phyloP scores from a whole-genome alignment of 2,797 vertebrate species.

The Eospalax fontanierii region DNA sequence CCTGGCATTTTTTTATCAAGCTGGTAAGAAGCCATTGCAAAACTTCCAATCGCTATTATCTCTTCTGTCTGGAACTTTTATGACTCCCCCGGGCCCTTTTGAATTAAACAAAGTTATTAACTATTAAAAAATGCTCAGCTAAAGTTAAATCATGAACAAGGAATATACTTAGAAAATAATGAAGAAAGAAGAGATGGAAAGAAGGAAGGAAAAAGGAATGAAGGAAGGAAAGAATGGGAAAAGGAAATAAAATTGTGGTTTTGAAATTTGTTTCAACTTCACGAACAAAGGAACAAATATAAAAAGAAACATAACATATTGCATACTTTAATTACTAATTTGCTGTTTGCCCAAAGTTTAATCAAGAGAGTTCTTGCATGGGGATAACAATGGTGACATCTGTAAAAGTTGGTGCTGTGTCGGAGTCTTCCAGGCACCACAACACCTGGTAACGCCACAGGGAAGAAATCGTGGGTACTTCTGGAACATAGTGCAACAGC shows the following conservation, averaged over 20 bases:
- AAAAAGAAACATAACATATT: conserved; percentile 70
- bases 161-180: background rate
- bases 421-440: conserved; percentile 83
- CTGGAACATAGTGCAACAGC: conserved; percentile 86
- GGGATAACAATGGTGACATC: conserved; percentile 87
- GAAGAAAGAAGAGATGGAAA: background rate
- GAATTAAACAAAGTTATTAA: conserved; percentile 40
- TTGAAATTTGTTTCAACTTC: conserved; percentile 63
- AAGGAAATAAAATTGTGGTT: background rate
- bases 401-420: conserved; percentile 86
- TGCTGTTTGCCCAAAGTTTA: conserved; percentile 83
- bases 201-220: too few species aligned
- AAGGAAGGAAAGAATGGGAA: background rate
- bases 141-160: background rate
- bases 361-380: conserved; percentile 82
- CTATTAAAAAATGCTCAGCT: background rate
- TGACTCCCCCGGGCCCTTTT: background rate
- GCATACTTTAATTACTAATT: conserved; percentile 87
- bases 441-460: conserved; percentile 89
- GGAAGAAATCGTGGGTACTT: conserved; percentile 85
- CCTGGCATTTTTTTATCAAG: background rate
- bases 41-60: background rate
- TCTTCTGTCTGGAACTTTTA: background rate
- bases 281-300: background rate
- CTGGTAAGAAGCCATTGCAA: background rate